A percentile compares a stretch with the other conserved stretches of the same genome.
Evolutionary conservation across 1,140 invertebrate genomes (phyloP).

Genomic region (Cephus cinctus): DNA sequence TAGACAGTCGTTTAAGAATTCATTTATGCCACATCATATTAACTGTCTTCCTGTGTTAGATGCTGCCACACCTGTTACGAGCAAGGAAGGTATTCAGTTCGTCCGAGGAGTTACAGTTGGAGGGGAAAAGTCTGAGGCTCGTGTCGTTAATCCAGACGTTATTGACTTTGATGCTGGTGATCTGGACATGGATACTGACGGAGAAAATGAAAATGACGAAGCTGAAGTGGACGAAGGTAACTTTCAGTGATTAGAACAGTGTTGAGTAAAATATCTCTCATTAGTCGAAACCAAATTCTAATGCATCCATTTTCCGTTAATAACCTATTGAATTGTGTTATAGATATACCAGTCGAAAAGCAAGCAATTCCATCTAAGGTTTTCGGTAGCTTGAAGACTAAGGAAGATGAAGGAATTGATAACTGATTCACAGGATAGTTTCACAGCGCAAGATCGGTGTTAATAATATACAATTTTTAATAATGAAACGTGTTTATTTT

Average conservation of each 20-base stretch:
- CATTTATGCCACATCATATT: constrained; percentile 4
- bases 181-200: constrained; percentile 74
- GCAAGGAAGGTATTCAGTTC: constrained; percentile 78
- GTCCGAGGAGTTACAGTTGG: constrained; percentile 85
- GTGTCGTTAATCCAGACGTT: constrained; percentile 89
- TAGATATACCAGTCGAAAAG: constrained; percentile 74
- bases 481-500: too few species aligned
- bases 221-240: constrained; percentile 59
- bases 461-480: too few species aligned
- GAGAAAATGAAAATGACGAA: constrained; percentile 65
- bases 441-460: too few species aligned
- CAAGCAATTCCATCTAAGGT: constrained; percentile 81
- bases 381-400: constrained; percentile 73
- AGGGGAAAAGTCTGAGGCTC: constrained; percentile 64
- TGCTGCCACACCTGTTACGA: constrained; percentile 47
- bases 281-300: too few species aligned
- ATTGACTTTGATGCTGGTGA: constrained; percentile 87
- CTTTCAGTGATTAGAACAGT: constrained; percentile 31
- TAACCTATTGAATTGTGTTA: constrained; percentile 32
- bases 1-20: constrained; percentile 8
- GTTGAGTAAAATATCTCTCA: constrained; percentile 10
- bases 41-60: constrained; percentile 14
- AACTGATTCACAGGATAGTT: too few species aligned
- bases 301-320: not conserved
- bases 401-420: constrained; percentile 43